Evolutionary conservation across 2,888 invertebrate species (phyloP), one percentile per base, ranked within the genome.

Genomic region (Leptopilina syphax): DNA sequence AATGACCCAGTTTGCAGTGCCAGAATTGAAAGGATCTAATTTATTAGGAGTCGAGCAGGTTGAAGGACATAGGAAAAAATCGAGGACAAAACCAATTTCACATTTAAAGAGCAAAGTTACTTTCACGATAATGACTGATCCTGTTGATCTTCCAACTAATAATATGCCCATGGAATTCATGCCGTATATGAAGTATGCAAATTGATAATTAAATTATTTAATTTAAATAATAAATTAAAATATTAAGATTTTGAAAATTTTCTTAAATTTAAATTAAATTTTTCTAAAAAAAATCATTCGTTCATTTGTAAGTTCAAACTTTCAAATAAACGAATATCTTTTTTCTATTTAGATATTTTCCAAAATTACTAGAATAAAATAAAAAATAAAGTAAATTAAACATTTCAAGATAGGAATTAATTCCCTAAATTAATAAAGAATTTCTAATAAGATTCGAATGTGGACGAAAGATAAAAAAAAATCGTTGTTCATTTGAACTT

Each of bases 111-210:
- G 95, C 54, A 94, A 94, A 86, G 94, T 96, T 70, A 95, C 95
- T 77, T 92, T 98, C 79, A 95, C 95, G n/a, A 94, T 98, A 89
- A 94, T 98, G 88, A 95, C 96, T 3, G 97, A 97, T 89, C 90
- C 94, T 54, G 92, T 96, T 77, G 93, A 94, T 54, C 92, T 97
- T 27, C 96, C 96, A 47, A 90, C 93, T 5, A 92, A 93, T 50
- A 94, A 95, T 89, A 93, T 97, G 84, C 96, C 97, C 76, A 93
- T 94, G 10, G 96, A 97, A 92, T 90, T 96, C 81, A 93, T 93
- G 79, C 93, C 93, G 63, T 93, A 93, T 73, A 93, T 96, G 77
- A 94, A 93, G 95, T 95, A 92, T 34, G 34, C 4, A 4, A 34
- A 34, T 34, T 34, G 34, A 34, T 34, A 34, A 34, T 85, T 66